Percentiles rank a stretch among this genome's conserved stretches.
phyloP scores from a whole-genome alignment of 2,113 vertebrate genomes.

The Machaerirhynchus nigripectus region DNA sequence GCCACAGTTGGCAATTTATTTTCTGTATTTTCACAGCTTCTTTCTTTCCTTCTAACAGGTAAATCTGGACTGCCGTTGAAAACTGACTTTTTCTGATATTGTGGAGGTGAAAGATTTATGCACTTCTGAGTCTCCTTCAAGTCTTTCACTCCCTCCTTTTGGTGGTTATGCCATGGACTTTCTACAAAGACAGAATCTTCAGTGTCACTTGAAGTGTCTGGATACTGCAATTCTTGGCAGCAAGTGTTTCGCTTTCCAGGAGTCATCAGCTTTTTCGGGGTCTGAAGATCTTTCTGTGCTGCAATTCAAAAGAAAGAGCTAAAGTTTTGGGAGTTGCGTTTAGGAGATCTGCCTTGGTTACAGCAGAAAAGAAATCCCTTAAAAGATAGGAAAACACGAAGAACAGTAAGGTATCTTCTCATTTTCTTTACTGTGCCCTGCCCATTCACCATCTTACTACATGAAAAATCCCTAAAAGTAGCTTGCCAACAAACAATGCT shows the following conservation, averaged over 20 bases:
- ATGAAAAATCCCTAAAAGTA: not conserved
- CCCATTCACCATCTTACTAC: not conserved
- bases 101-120: not conserved
- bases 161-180: constrained; percentile 58
- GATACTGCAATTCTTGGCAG: constrained; percentile 45
- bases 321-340: not conserved
- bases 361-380: not conserved
- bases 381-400: not conserved
- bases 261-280: not conserved
- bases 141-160: not conserved
- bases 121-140: not conserved
- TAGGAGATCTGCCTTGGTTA: not conserved
- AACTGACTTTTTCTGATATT: not conserved
- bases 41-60: not conserved
- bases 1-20: not conserved
- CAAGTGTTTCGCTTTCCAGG: constrained; percentile 14
- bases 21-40: not conserved
- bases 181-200: constrained; percentile 72
- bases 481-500: not conserved
- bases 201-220: constrained; percentile 73
- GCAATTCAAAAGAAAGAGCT: not conserved
- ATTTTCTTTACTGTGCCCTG: not conserved
- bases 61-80: not conserved
- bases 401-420: not conserved
- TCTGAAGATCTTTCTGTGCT: constrained; percentile 18